Conservation (phyloP, 2,113 vertebrate genomes). For the Lasiurus borealis region DNA sequence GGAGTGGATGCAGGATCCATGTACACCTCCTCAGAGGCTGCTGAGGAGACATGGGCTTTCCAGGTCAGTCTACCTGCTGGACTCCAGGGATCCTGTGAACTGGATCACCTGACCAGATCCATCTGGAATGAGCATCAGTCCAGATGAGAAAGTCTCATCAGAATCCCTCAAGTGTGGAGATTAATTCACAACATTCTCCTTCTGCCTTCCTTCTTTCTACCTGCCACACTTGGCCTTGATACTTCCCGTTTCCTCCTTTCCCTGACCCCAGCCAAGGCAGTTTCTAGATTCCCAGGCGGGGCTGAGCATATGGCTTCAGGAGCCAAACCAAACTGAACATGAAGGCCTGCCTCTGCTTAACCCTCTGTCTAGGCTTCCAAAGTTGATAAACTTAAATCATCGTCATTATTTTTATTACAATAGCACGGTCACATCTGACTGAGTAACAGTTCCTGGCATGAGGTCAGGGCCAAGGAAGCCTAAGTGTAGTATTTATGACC, state of each 20-base stretch:
- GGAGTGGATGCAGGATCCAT: background rate
- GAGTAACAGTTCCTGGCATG: background rate
- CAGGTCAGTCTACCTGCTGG: background rate
- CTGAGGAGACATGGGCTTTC: background rate
- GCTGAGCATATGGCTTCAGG: background rate
- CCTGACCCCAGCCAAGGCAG: background rate
- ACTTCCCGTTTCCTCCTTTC: background rate
- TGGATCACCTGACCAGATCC: background rate
- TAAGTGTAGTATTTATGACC: background rate
- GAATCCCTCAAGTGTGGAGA: background rate
- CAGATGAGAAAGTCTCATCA: background rate
- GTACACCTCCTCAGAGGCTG: background rate
- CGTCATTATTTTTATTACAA: background rate
- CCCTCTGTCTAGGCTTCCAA: background rate
- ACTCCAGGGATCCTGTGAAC: background rate
- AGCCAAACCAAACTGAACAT: background rate
- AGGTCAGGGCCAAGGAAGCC: background rate
- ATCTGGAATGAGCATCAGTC: background rate
- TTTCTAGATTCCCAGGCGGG: background rate
- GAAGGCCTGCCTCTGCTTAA: background rate
- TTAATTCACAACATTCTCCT: background rate
- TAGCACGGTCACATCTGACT: background rate
- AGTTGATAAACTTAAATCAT: background rate
- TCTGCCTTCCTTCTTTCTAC: background rate
- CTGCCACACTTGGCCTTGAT: background rate